phyloP scores from a whole-genome alignment of 2,113 vertebrate species.

The Herpetotheres cachinnans region DNA sequence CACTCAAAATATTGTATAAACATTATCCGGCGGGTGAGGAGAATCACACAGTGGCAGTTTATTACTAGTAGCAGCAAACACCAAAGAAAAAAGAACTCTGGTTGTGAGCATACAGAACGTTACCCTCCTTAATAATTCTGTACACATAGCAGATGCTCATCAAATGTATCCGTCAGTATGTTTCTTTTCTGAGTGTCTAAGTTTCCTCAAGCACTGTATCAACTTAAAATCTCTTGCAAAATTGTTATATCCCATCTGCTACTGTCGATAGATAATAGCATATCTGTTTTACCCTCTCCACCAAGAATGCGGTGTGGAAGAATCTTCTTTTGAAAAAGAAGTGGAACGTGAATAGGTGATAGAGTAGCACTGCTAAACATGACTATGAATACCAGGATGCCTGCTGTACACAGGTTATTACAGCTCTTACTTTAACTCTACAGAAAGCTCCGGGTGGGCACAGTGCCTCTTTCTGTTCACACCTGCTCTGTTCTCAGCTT shows the following conservation, averaged over 20 bases:
- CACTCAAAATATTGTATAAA: not conserved
- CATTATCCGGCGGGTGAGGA: fast-evolving
- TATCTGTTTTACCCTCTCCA: not conserved
- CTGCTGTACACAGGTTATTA: not conserved
- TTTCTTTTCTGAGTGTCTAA: not conserved
- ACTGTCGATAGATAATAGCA: not conserved
- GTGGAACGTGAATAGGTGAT: not conserved
- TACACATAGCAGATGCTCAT: not conserved
- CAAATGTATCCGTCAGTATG: not conserved
- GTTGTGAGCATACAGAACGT: not conserved
- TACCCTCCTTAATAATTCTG: not conserved
- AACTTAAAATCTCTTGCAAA: not conserved
- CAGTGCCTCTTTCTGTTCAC: not conserved
- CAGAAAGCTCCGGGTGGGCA: not conserved
- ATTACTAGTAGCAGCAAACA: not conserved
- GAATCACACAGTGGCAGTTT: not conserved
- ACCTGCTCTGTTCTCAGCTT: not conserved
- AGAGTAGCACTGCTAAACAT: not conserved
- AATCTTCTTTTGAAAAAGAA: not conserved
- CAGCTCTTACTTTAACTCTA: not conserved
- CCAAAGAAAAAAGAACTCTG: not conserved
- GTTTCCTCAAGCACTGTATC: not conserved
- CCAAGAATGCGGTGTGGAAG: not conserved
- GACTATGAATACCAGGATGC: not conserved
- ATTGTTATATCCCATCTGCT: not conserved